Base-by-base conservation (phyloP, 1,140 invertebrate genomes). In the Diorhabda sublineata region DNA sequence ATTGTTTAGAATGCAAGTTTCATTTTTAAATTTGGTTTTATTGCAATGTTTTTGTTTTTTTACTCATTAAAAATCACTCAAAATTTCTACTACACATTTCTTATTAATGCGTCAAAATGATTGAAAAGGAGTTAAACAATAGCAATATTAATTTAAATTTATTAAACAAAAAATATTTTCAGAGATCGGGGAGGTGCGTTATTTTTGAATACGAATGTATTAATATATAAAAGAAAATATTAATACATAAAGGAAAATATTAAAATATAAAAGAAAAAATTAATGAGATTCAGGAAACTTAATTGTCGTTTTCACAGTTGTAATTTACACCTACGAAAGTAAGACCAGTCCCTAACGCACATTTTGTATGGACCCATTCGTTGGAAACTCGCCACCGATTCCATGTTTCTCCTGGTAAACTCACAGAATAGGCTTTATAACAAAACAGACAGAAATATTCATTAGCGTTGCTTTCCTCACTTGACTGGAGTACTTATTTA, bases 401-500 rank as follows among this genome's bases (percentile, higher is more conserved):
- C 73, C 69, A 73, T 61, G 60, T 68, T 68, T 76, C 73, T 66
- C 62, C 69, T 66, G 71, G 70, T 76, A 68, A 70, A 43, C 69
- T 72, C 66, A 74, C 66, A 71, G 69, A 45, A 74, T 74, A 76
- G 69, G 6, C 59, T 61, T 68, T 45, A 26, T 69, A 73, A 70
- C 72, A 74, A 74, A 76, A 67, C 64, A 73, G 66, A 60, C 69
- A 74, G 63, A 45, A 52, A 65, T 71, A 75, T 62, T 74, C 69
- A 71, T 69, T 67, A 59, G 69, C 65, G 60, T 73, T 67, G 66
- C 71, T 74, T 74, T 75, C 70, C 11, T 73, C 71, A 71, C 71
- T 77, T 69, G 71, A 73, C 65, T 77, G 69, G 58, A 77, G 65
- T 72, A 73, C 66, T 75, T 74, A 69, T 75, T 75, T 74, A 58